phyloP scores from a whole-genome alignment of 2,888 invertebrate genomes.

The Lissocephala sabroskyi region DNA sequence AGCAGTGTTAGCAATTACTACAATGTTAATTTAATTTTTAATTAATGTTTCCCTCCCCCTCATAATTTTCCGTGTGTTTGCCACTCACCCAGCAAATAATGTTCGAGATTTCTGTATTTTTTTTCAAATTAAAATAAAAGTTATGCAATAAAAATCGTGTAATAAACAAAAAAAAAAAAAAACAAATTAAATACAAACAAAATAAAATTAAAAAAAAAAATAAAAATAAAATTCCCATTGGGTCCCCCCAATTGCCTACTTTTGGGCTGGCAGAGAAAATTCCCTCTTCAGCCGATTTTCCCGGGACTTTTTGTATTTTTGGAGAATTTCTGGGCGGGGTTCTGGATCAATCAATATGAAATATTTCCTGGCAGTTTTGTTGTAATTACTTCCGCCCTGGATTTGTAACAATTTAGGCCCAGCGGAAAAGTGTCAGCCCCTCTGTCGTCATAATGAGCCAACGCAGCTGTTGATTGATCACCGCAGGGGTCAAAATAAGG shows the following conservation, averaged over 20 bases:
- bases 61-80: background rate
- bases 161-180: slow-evolving; percentile 16
- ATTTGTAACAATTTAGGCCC: slow-evolving; percentile 8
- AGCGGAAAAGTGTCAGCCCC: slow-evolving; percentile 31
- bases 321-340: too few relatives aligned
- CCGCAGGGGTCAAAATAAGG: slow-evolving; percentile 8
- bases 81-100: slow-evolving; percentile 13
- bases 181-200: slow-evolving; percentile 11
- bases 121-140: slow-evolving; percentile 36
- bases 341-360: background rate
- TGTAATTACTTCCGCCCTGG: slow-evolving; percentile 43
- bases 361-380: slow-evolving; percentile 30
- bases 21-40: slow-evolving; percentile 24
- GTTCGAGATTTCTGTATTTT: slow-evolving; percentile 14
- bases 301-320: too few relatives aligned
- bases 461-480: slow-evolving; percentile 63
- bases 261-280: slow-evolving; percentile 30
- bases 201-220: slow-evolving; percentile 26
- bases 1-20: slow-evolving; percentile 1
- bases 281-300: slow-evolving; percentile 15
- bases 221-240: slow-evolving; percentile 8
- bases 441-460: slow-evolving; percentile 25
- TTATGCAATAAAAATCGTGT: slow-evolving; percentile 21
- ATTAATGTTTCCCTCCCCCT: background rate
- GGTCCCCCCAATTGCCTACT: slow-evolving; percentile 32